Percentiles rank a stretch among this genome's conserved stretches.
phyloP scores from a whole-genome alignment of 2,113 vertebrate species.

The Vicugna pacos region DNA sequence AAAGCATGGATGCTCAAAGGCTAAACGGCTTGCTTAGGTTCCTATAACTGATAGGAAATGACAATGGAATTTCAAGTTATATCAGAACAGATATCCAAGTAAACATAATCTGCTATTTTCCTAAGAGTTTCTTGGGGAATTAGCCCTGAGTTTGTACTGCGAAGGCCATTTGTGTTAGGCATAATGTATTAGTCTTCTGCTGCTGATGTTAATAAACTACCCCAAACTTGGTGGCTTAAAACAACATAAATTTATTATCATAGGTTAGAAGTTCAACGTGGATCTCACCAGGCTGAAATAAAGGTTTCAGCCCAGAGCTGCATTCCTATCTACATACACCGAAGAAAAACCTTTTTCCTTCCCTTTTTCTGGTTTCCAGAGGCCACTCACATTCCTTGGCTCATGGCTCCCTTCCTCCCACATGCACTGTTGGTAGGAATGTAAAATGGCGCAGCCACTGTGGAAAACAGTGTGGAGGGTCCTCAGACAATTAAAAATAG shows the following conservation, averaged over 20 bases:
- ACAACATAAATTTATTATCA: background rate
- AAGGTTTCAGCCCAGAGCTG: background rate
- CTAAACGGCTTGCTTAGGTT: background rate
- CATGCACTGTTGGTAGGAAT: background rate
- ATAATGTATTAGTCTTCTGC: background rate
- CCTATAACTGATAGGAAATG: constrained; percentile 19
- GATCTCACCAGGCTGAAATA: background rate
- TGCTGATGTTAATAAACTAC: background rate
- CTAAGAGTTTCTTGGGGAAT: constrained; percentile 26
- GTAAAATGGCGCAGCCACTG: background rate
- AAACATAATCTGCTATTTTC: background rate
- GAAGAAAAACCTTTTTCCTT: background rate
- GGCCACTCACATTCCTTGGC: background rate
- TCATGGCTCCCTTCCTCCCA: background rate
- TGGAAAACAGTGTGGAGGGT: background rate
- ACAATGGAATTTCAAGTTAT: constrained; percentile 16
- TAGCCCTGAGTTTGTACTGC: background rate
- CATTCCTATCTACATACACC: background rate
- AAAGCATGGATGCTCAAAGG: background rate
- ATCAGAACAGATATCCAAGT: background rate
- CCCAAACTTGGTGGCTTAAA: background rate
- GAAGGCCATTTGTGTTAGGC: background rate
- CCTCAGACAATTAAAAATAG: background rate
- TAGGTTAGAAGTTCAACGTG: background rate
- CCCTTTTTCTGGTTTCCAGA: background rate